Evolutionary conservation across 2,113 vertebrate genomes (phyloP).

Genomic region (Thinocorus orbignyianus): DNA sequence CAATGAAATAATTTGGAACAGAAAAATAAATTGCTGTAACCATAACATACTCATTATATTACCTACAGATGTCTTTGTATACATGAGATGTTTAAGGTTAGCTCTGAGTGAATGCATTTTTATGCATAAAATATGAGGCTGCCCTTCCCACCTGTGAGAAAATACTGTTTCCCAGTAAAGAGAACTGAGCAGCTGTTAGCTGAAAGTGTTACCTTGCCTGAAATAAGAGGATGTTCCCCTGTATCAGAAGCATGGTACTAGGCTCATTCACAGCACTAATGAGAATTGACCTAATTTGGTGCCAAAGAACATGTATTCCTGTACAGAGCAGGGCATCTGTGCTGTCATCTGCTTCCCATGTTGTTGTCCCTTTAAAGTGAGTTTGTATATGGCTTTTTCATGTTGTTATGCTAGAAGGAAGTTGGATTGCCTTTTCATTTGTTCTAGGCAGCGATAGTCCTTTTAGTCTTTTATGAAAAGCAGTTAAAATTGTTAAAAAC

Average conservation of each 20-base stretch:
- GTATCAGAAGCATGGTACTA: not conserved
- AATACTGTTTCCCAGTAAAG: not conserved
- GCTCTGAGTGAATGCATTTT: not conserved
- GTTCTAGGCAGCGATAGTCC: not conserved
- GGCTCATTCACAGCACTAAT: not conserved
- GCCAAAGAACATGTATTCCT: not conserved
- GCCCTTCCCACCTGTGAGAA: not conserved
- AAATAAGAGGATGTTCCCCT: not conserved
- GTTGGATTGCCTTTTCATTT: not conserved
- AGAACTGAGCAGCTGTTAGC: not conserved
- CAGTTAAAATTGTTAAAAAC: not conserved
- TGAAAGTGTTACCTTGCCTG: not conserved
- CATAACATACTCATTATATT: not conserved
- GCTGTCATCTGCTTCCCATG: not conserved
- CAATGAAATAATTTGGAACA: not conserved
- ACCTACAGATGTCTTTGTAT: not conserved
- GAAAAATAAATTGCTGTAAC: not conserved
- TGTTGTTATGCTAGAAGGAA: not conserved
- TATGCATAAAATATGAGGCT: not conserved
- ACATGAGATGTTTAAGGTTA: not conserved
- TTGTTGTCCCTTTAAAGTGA: not conserved
- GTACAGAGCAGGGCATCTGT: not conserved
- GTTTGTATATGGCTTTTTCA: not conserved
- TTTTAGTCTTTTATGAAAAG: not conserved
- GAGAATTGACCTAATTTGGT: not conserved